Percentiles rank a stretch among this genome's conserved stretches.
Evolutionary conservation across 1,140 invertebrate species (phyloP).

Genomic region (Trinorchestia longiramus): DNA sequence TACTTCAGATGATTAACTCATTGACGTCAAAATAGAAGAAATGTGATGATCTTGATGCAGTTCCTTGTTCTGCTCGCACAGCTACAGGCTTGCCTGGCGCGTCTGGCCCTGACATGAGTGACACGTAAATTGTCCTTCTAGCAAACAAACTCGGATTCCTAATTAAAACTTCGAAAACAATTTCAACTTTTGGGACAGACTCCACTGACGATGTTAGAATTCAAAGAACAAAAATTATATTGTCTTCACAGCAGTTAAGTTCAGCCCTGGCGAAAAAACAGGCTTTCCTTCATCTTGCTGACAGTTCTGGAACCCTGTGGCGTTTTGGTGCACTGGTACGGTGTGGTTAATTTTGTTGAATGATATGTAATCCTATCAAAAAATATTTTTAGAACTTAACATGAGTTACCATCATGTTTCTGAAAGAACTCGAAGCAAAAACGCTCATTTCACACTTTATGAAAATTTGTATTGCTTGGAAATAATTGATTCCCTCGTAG

Average conservation of each 20-base stretch:
- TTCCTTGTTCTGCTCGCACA: too few species aligned
- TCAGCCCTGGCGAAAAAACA: not conserved
- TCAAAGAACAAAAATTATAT: not conserved
- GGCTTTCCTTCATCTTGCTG: not conserved
- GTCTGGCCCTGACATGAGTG: not conserved
- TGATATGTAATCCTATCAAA: too few species aligned
- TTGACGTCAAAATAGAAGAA: too few species aligned
- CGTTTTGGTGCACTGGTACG: not conserved
- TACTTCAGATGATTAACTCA: too few species aligned
- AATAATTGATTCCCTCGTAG: too few species aligned
- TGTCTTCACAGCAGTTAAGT: not conserved
- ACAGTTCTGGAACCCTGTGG: not conserved
- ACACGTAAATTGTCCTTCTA: not conserved
- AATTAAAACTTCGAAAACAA: slow-evolving; percentile 32
- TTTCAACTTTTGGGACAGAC: not conserved
- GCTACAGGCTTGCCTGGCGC: not conserved
- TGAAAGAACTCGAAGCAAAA: too few species aligned
- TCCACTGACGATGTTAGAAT: not conserved
- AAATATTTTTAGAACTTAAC: too few species aligned
- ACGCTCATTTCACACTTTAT: too few species aligned
- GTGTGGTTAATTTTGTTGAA: not conserved
- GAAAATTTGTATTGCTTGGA: too few species aligned
- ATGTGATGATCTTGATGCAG: too few species aligned
- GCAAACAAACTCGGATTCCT: not conserved
- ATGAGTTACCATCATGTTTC: too few species aligned